phyloP scores from a whole-genome alignment of 1,140 invertebrate species.

The Venustaconcha ellipsiformis region DNA sequence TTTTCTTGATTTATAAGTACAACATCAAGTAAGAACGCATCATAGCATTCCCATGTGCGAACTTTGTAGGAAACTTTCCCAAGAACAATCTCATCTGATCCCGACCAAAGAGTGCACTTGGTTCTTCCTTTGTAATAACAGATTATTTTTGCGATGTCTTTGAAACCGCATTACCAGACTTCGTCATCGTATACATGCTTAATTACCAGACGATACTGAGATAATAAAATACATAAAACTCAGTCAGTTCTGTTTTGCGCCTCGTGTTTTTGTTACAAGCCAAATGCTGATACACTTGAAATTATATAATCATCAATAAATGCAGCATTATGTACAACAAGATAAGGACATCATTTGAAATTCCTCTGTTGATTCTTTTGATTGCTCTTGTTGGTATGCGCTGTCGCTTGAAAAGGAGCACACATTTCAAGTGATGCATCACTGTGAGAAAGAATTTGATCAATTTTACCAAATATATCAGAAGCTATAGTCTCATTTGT shows the following conservation, averaged over 20 bases:
- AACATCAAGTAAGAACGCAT: background rate
- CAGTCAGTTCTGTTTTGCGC: conserved; percentile 10
- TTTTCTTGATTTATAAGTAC: background rate
- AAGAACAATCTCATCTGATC: background rate
- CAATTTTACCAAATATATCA: conserved; percentile 11
- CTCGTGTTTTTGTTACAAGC: conserved; percentile 15
- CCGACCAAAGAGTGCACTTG: background rate
- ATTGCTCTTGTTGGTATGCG: conserved; percentile 7
- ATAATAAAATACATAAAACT: conserved; percentile 16
- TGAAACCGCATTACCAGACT: conserved; percentile 2
- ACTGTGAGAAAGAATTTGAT: conserved; percentile 1
- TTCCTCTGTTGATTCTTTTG: conserved; percentile 1
- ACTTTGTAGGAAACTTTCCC: conserved; percentile 8
- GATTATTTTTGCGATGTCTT: conserved; percentile 2
- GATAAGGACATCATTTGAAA: conserved; percentile 15
- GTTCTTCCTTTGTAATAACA: background rate
- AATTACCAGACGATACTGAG: conserved; percentile 1
- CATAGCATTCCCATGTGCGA: background rate
- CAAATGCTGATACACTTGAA: conserved; percentile 10
- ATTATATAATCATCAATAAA: conserved; percentile 6
- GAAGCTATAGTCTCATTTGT: background rate
- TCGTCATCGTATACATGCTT: background rate
- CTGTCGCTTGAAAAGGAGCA: conserved; percentile 9
- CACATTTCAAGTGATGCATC: conserved; percentile 8
- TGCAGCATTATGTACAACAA: conserved; percentile 11